A percentile compares a stretch with the other conserved stretches of the same genome.
Conservation (phyloP, 2,113 vertebrate genomes). For the Origma solitaria region DNA sequence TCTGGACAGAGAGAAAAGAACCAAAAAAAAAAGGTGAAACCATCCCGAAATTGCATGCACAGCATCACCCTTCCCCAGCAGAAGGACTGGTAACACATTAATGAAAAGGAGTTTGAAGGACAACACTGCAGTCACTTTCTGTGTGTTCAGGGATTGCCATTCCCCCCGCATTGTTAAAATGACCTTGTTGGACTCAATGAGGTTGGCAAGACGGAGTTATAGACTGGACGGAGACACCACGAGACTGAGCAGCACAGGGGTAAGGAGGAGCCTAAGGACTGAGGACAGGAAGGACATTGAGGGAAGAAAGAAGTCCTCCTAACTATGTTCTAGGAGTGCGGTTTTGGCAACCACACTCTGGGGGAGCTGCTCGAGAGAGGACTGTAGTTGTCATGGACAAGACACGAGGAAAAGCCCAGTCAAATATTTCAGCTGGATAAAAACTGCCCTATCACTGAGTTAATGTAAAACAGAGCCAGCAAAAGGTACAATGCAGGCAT, state of each 20-base stretch:
- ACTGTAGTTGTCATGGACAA: background rate
- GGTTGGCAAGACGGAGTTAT: rapidly evolving
- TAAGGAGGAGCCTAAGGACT: background rate
- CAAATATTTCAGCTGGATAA: background rate
- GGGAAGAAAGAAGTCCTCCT: background rate
- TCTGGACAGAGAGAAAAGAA: background rate
- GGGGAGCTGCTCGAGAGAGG: background rate
- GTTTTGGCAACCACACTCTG: background rate
- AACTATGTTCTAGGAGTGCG: background rate
- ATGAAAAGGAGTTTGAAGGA: background rate
- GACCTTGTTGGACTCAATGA: background rate
- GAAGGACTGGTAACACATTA: background rate
- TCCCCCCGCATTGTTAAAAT: background rate
- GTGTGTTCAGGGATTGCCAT: background rate
- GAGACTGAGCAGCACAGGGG: background rate
- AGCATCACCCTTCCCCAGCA: background rate
- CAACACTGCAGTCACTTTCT: background rate
- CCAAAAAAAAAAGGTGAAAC: background rate
- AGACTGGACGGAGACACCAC: background rate
- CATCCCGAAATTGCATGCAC: rapidly evolving
- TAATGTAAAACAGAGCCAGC: slow-evolving; percentile 8
- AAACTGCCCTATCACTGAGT: background rate
- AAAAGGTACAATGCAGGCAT: background rate
- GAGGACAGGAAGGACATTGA: background rate
- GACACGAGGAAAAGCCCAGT: background rate